Percentiles rank a stretch among this genome's conserved stretches.
Conservation (phyloP, 2,113 vertebrate genomes). For the Colius striatus region DNA sequence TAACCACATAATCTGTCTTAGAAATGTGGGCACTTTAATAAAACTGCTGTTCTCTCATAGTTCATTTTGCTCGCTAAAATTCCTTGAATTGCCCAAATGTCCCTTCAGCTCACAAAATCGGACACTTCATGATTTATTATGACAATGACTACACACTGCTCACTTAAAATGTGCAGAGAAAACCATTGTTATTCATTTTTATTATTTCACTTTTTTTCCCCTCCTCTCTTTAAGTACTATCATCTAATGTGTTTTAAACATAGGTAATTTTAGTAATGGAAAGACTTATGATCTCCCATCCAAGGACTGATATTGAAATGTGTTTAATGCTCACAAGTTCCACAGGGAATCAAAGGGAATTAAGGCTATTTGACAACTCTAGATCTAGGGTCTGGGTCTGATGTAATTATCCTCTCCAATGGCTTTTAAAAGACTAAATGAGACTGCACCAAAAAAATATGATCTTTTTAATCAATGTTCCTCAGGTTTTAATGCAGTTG, state of each 20-base stretch:
- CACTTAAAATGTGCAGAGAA: background rate
- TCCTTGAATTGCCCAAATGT: background rate
- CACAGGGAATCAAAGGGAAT: background rate
- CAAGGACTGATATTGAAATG: background rate
- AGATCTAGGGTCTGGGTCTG: background rate
- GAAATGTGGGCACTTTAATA: conserved; percentile 15
- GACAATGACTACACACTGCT: background rate
- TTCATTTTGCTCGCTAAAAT: background rate
- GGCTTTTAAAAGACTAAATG: background rate
- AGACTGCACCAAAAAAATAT: background rate
- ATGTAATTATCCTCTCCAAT: background rate
- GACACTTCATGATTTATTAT: background rate
- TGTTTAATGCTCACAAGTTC: background rate
- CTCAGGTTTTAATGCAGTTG: background rate
- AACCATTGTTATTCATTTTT: conserved; percentile 19
- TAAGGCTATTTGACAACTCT: background rate
- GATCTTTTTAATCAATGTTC: background rate
- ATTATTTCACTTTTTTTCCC: background rate
- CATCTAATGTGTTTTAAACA: background rate
- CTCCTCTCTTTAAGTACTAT: background rate
- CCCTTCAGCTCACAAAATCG: background rate
- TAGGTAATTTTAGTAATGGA: background rate
- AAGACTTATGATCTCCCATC: background rate
- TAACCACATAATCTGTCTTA: conserved; percentile 33
- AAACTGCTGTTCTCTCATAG: background rate